Evolutionary conservation across 2,113 vertebrate genomes (phyloP), one percentile per base, ranked within the genome.

Genomic region (Oreotrochilus melanogaster): DNA sequence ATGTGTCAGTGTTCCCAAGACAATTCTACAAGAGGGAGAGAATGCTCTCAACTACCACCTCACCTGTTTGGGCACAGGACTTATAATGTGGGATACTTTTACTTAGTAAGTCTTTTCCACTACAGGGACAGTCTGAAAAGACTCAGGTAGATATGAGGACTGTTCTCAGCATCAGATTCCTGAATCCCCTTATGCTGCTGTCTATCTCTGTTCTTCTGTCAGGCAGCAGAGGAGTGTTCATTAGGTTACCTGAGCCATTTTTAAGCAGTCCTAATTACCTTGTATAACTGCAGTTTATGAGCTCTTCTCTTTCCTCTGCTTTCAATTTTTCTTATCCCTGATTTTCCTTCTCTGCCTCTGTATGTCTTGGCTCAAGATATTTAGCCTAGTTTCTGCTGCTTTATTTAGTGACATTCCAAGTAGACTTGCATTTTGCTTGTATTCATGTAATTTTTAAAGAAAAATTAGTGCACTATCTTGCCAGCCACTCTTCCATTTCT

Each of bases 41-140:
- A 2, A 13, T 5, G 13, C 7, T 39, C 9, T 48, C 14, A 48
- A 22, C 10, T 78, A 28, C 2, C 2, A 2, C 5, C 25, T 66
- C 9, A 54, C 4, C 8, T 30, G 1, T 51, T 60, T 31, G 19
- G 15, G 4, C 5, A 47, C 25, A 58, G 7, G 3, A 18, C 15
- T 71, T 50, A 18, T 1, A 39, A 10, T 8, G 50, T 28, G 60
- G 11, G 11, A 31, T 13, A 9, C 3, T 60, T 66, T 18, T 66
- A 15, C 35, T 57, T 74, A n/a, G 18, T 80, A n/a, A 70, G 18
- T 5, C 5, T 6, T 71, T 48, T 54, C 9, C 3, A 39, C 13
- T 54, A 4, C 7, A 81, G 12, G 11, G 10, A 2, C 9, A 61
- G 30, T 45, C 64, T 66, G 18, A 78, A 22, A 73, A 70, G 9